Base-by-base conservation (phyloP, 2,113 vertebrate genomes). In the Peromyscus californicus region DNA sequence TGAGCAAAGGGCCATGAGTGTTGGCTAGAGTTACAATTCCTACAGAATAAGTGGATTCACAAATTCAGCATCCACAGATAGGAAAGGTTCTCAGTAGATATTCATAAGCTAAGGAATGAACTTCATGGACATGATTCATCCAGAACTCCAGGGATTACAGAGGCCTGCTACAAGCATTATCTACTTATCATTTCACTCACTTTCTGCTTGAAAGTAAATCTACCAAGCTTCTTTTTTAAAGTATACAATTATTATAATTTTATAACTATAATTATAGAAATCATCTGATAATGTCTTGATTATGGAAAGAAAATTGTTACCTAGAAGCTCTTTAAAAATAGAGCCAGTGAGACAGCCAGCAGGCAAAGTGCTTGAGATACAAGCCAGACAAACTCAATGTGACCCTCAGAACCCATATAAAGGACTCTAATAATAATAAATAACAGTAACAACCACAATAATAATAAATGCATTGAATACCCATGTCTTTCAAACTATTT, bases 301-400 rank as follows among this genome's bases (percentile, higher is more conserved):
- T 42, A 90, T 9, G 21, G n/a, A 45, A 48, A 91, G n/a, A 92
- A 92, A 92, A 74, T 0, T 31, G 63, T 29, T 83, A 39, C 3
- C 61, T 85, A 69, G 10, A 93, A 92, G 80, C 54, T 70, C 21
- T 33, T 85, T 39, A 57, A 80, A 90, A 95, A n/a, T 33, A 29
- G 57, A 13, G 80, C 4, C 57, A 39, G 13, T 39, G 36, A 84
- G 7, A 42, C 29, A 12, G 54, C 36, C 57, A 42, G 57, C 57
- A 24, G 57, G n/a, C 31, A 83, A 82, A n/a, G 8, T 15, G 1
- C 57, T 16, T 61, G 78, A 2, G 36, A 22, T 13, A 4, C 4
- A 57, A n/a, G 36, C 36, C 17, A 57, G 78, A 57, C 31, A 36
- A 54, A 33, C 51, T 80, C 51, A 80, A 3, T 57, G 33, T 80